A percentile compares a stretch with the other conserved stretches of the same genome.
Conservation (phyloP, 2,888 invertebrate species). For the Torymus texanus region DNA sequence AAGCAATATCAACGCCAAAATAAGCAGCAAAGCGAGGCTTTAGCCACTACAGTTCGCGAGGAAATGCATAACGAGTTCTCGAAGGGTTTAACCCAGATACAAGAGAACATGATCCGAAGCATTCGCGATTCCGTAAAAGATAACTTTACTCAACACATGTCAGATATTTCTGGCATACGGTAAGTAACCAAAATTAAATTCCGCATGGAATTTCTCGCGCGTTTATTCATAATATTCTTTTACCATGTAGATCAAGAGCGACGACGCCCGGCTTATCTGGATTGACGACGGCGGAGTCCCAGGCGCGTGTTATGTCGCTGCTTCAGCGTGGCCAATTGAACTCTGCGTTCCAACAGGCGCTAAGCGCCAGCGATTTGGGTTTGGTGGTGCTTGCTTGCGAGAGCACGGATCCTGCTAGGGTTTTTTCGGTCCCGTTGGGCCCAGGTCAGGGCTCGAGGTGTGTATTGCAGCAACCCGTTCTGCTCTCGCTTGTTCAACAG, state of each 20-base stretch:
- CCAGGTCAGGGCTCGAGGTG: constrained; percentile 80
- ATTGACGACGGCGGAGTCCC: constrained; percentile 68
- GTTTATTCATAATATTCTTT: too few relatives aligned
- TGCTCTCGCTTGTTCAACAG: constrained; percentile 95
- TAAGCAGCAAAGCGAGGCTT: constrained; percentile 68
- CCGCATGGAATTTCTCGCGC: too few relatives aligned
- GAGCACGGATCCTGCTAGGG: constrained; percentile 85
- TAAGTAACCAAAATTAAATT: constrained; percentile 50
- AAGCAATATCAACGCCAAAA: constrained; percentile 74
- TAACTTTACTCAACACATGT: constrained; percentile 70
- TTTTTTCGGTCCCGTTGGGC: constrained; percentile 79
- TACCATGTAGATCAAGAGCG: constrained; percentile 79
- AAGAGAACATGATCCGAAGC: constrained; percentile 68
- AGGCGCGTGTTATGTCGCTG: constrained; percentile 69
- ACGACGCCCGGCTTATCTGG: constrained; percentile 84
- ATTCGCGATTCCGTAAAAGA: constrained; percentile 71
- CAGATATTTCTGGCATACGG: constrained; percentile 71
- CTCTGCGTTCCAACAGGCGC: constrained; percentile 93
- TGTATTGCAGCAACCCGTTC: constrained; percentile 89
- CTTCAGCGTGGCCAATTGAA: constrained; percentile 83
- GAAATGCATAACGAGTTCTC: constrained; percentile 69
- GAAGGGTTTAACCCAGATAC: constrained; percentile 65
- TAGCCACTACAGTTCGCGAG: constrained; percentile 66
- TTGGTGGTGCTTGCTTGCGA: constrained; percentile 92
- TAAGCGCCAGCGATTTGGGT: constrained; percentile 90